A percentile compares a stretch with the other conserved stretches of the same genome.
Evolutionary conservation across 2,797 vertebrate genomes (phyloP).

Genomic region (Yasuhikotakia modesta): DNA sequence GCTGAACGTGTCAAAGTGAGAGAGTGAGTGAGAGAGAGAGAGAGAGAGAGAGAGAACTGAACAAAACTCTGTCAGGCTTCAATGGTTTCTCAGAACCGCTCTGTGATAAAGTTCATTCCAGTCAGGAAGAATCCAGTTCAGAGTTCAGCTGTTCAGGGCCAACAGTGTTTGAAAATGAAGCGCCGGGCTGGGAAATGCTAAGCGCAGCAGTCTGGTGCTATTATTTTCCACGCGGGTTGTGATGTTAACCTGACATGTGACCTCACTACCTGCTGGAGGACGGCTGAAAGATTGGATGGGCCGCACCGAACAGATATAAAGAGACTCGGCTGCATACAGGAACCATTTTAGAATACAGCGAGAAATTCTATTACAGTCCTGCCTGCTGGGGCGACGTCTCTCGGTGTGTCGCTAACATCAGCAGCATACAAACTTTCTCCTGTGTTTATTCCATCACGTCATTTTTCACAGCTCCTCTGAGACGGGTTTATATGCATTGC

Average conservation of each 20-base stretch:
- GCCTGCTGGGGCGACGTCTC: conserved; percentile 10
- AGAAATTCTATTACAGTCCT: conserved; percentile 12
- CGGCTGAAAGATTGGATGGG: neutral
- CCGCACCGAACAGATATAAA: conserved; percentile 2
- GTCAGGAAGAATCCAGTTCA: conserved; percentile 28
- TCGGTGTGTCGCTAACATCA: neutral
- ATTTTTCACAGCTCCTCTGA: conserved; percentile 53
- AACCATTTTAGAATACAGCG: conserved; percentile 14
- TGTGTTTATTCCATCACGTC: conserved; percentile 35
- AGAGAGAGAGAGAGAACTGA: conserved; percentile 2
- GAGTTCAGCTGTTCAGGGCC: conserved; percentile 51
- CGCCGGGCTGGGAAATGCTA: conserved; percentile 45
- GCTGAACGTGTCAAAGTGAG: conserved; percentile 17
- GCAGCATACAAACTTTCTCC: conserved; percentile 33
- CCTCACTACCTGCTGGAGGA: conserved; percentile 22
- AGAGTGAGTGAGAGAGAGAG: conserved; percentile 4
- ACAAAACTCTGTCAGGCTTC: conserved; percentile 27
- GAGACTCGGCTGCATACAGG: neutral
- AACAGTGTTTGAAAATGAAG: conserved; percentile 38
- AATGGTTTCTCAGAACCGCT: conserved; percentile 41
- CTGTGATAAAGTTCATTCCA: conserved; percentile 38
- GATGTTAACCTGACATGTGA: conserved; percentile 40
- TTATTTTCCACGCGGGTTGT: conserved; percentile 51
- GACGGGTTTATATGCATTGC: conserved; percentile 53
- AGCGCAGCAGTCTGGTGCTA: conserved; percentile 43